phyloP scores from a whole-genome alignment of 2,888 invertebrate species.

The Chrysotoxum bicinctum region DNA sequence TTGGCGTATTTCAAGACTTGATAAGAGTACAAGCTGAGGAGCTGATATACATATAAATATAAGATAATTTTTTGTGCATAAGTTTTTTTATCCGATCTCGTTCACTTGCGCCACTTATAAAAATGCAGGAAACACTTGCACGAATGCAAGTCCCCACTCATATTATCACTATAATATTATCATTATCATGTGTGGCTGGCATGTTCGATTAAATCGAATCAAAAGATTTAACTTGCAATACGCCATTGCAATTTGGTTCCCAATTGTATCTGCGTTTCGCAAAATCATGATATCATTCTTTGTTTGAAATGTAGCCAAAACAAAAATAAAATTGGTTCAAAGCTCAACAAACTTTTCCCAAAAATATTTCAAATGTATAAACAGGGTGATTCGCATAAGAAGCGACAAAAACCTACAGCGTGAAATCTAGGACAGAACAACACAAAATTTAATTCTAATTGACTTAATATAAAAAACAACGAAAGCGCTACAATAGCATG shows the following conservation, averaged over 20 bases:
- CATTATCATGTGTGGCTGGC: conserved; percentile 3
- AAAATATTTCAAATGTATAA: no score
- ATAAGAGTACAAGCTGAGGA: not conserved
- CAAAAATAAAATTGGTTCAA: no score
- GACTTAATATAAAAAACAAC: no score
- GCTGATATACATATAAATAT: not conserved
- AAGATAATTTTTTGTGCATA: not conserved
- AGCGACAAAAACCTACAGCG: no score
- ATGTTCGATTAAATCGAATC: conserved; percentile 5
- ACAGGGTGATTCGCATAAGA: no score
- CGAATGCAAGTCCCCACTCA: not conserved
- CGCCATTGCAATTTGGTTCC: not conserved
- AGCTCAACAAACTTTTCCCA: no score
- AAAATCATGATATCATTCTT: no score
- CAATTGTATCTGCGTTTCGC: no score
- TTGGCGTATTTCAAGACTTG: not conserved
- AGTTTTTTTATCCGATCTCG: not conserved
- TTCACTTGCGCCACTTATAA: not conserved
- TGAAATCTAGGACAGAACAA: no score
- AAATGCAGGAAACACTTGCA: conserved; percentile 1
- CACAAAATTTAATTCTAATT: no score
- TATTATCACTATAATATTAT: not conserved
- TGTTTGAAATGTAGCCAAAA: no score
- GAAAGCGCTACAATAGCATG: no score
- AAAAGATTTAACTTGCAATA: not conserved